Percentiles rank a stretch among this genome's conserved stretches.
phyloP scores from a whole-genome alignment of 2,888 invertebrate genomes.

The Ferrisia virgata region DNA sequence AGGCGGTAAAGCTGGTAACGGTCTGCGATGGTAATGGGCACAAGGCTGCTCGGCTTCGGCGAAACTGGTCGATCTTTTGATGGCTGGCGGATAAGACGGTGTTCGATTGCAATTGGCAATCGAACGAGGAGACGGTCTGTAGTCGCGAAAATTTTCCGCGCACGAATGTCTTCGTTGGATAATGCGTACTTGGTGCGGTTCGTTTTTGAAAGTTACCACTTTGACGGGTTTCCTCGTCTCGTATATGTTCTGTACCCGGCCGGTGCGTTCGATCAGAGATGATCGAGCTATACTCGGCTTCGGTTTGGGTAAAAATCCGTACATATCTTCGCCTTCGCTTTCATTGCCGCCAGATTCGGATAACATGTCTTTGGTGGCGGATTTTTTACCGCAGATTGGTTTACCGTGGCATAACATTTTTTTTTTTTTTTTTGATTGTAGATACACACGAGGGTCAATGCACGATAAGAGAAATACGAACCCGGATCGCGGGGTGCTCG shows the following conservation, averaged over 20 bases:
- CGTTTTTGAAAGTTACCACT: constrained; percentile 36
- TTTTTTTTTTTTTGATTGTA: too few species aligned
- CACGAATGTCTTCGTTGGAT: constrained; percentile 41
- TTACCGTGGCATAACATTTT: constrained; percentile 34
- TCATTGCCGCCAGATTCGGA: constrained; percentile 41
- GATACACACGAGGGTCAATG: too few species aligned
- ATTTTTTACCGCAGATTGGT: constrained; percentile 33
- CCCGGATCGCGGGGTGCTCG: too few species aligned
- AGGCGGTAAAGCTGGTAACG: neutral
- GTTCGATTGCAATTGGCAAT: constrained; percentile 15
- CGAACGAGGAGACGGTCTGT: constrained; percentile 18
- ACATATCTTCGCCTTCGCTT: constrained; percentile 48
- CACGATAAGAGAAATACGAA: too few species aligned
- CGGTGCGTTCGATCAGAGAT: neutral
- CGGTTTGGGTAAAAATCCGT: constrained; percentile 44
- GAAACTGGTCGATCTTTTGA: constrained; percentile 24
- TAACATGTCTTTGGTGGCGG: constrained; percentile 13
- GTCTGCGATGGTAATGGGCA: constrained; percentile 23
- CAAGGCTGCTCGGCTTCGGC: neutral
- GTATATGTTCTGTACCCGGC: constrained; percentile 17
- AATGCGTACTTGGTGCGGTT: constrained; percentile 10
- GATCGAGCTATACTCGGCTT: neutral
- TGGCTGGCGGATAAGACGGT: constrained; percentile 22
- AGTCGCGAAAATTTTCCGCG: constrained; percentile 38
- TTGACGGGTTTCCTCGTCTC: constrained; percentile 24